These are phyloP conservation scores for Drosophila kokeensis DNA, from an alignment of 2,888 invertebrate genomes.

Conservation along the genomic window DNA sequence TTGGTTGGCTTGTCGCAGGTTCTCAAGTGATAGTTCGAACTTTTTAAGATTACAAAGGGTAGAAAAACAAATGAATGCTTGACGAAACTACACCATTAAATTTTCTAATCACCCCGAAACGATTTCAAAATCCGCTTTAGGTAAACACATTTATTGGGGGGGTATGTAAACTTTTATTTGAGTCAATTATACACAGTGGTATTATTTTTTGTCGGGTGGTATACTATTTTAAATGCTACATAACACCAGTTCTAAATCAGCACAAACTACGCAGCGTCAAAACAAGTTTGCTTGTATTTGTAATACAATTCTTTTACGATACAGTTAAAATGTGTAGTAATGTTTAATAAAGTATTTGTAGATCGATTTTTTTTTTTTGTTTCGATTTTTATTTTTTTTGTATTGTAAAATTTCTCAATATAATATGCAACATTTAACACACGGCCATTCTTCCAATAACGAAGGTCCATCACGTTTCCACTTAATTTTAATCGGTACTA, in stretches of 20 bases:
- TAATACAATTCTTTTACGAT: slow-evolving; percentile 56
- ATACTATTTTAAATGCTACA: slow-evolving; percentile 73
- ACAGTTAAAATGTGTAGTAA: slow-evolving; percentile 56
- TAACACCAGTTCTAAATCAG: slow-evolving; percentile 65
- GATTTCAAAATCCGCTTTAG: not conserved
- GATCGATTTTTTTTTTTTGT: slow-evolving; percentile 36
- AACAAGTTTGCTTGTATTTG: slow-evolving; percentile 55
- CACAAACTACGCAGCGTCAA: slow-evolving; percentile 61
- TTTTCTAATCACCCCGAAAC: not conserved
- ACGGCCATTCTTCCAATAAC: slow-evolving; percentile 52
- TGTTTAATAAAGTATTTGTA: slow-evolving; percentile 66
- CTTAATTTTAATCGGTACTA: slow-evolving; percentile 55
- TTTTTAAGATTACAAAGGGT: too few species aligned
- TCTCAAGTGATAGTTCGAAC: not conserved
- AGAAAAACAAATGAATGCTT: not conserved
- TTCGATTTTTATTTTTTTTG: slow-evolving; percentile 23
- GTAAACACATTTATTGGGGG: slow-evolving; percentile 6
- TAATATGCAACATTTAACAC: slow-evolving; percentile 71
- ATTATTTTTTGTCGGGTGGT: slow-evolving; percentile 58
- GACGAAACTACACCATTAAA: not conserved
- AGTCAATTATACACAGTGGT: slow-evolving; percentile 66
- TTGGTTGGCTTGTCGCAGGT: not conserved
- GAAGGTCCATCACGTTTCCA: slow-evolving; percentile 73
- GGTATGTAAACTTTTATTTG: slow-evolving; percentile 61
- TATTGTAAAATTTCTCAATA: slow-evolving; percentile 66